These are phyloP conservation scores for Lucinisca nassula DNA, from an alignment of 2,888 invertebrate species.

Conservation along the genomic window DNA sequence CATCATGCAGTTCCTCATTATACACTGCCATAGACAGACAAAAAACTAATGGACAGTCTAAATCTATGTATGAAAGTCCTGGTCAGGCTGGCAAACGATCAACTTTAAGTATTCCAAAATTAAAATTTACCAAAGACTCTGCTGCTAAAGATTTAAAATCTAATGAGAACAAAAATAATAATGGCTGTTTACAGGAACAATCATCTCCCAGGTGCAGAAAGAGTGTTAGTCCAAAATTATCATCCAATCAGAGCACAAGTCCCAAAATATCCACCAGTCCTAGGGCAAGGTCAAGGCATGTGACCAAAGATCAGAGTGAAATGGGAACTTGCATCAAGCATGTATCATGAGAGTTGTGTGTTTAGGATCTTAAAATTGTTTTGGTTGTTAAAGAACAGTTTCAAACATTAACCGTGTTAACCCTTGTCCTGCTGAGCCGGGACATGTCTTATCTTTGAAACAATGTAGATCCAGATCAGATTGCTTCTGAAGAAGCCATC, in stretches of 20 bases:
- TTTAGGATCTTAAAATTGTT: conserved; percentile 41
- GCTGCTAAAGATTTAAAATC: not conserved
- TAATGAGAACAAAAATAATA: not conserved
- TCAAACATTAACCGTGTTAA: too few species aligned
- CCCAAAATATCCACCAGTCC: not conserved
- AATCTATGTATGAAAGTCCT: not conserved
- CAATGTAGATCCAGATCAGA: too few species aligned
- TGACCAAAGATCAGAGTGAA: conserved; percentile 12
- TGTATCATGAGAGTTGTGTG: conserved; percentile 51
- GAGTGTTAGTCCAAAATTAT: not conserved
- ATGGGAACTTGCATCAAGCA: conserved; percentile 63
- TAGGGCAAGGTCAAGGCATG: not conserved
- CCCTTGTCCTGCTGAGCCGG: too few species aligned
- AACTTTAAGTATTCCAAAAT: not conserved
- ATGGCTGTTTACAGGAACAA: not conserved
- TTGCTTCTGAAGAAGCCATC: too few species aligned
- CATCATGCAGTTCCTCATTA: not conserved
- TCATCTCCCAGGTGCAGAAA: not conserved
- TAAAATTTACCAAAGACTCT: not conserved
- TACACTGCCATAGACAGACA: not conserved
- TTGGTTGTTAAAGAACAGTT: too few species aligned
- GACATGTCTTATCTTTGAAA: too few species aligned
- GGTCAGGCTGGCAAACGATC: not conserved
- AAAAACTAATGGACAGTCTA: not conserved
- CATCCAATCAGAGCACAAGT: not conserved